Percentiles rank a stretch among this genome's conserved stretches.
Conservation (phyloP, 2,113 vertebrate species). For the Antennarius striatus region DNA sequence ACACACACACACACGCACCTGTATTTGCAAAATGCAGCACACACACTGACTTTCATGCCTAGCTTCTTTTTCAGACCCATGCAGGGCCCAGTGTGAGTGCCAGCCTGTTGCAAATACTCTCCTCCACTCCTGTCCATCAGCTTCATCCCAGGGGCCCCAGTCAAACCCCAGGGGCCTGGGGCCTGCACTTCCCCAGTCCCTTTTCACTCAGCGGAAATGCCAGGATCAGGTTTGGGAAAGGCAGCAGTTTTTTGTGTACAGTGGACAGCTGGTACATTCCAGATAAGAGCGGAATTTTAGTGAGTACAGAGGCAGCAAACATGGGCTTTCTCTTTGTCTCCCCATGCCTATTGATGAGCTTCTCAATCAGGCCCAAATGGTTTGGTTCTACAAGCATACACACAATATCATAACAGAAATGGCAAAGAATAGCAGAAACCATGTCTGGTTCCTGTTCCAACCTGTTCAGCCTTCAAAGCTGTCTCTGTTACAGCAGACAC, state of each 20-base stretch:
- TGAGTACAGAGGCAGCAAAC: slow-evolving; percentile 70
- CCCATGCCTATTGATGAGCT: slow-evolving; percentile 64
- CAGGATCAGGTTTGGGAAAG: slow-evolving; percentile 74
- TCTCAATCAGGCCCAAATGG: slow-evolving; percentile 70
- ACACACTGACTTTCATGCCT: slow-evolving; percentile 31
- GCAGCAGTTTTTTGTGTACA: slow-evolving; percentile 75
- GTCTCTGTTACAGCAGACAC: slow-evolving; percentile 47
- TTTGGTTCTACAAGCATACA: slow-evolving; percentile 68
- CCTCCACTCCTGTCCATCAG: slow-evolving; percentile 70
- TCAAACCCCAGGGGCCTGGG: slow-evolving; percentile 52
- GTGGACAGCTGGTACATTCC: slow-evolving; percentile 82
- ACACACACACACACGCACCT: slow-evolving; percentile 26
- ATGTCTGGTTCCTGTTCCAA: slow-evolving; percentile 57
- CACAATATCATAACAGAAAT: slow-evolving; percentile 65
- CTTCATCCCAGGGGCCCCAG: slow-evolving; percentile 63
- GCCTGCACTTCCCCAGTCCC: slow-evolving; percentile 45
- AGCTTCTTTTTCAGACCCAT: slow-evolving; percentile 55
- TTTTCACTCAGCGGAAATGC: slow-evolving; percentile 66
- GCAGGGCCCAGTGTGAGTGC: slow-evolving; percentile 64
- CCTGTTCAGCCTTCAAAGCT: slow-evolving; percentile 49
- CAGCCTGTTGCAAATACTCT: slow-evolving; percentile 73
- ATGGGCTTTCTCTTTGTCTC: slow-evolving; percentile 63
- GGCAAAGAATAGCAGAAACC: slow-evolving; percentile 44
- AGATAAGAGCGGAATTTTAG: slow-evolving; percentile 83
- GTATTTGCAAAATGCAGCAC: slow-evolving; percentile 2